Evolutionary conservation across 1,140 invertebrate species (phyloP).

Genomic region (Drosophila sucinea): DNA sequence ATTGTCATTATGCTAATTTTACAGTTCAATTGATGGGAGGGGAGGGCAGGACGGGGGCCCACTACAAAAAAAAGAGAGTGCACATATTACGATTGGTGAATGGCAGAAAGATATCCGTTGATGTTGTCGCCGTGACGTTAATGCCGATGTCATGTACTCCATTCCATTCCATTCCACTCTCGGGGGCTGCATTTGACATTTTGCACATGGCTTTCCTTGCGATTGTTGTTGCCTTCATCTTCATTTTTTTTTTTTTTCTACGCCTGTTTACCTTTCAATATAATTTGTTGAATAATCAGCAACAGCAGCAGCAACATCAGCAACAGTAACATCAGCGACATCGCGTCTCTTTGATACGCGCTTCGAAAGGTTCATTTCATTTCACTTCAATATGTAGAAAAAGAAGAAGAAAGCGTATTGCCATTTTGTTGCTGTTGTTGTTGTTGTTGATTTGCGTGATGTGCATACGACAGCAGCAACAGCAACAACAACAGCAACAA

Average conservation of each 20-base stretch:
- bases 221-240: slow-evolving; percentile 42
- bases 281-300: slow-evolving; percentile 77
- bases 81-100: slow-evolving; percentile 48
- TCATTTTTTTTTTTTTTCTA: slow-evolving; percentile 54
- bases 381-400: slow-evolving; percentile 42
- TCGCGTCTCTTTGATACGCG: slow-evolving; percentile 40
- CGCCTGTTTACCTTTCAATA: slow-evolving; percentile 78
- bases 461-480: slow-evolving; percentile 58
- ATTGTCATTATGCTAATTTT: slow-evolving; percentile 80
- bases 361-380: slow-evolving; percentile 69
- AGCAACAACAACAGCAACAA: not conserved
- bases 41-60: not conserved
- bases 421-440: slow-evolving; percentile 49
- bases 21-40: slow-evolving; percentile 56
- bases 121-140: slow-evolving; percentile 63
- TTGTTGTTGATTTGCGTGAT: slow-evolving; percentile 73
- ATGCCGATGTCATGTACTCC: slow-evolving; percentile 74
- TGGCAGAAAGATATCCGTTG: slow-evolving; percentile 49
- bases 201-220: slow-evolving; percentile 75
- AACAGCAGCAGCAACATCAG: slow-evolving; percentile 34
- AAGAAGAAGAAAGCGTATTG: slow-evolving; percentile 71
- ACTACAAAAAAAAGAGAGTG: slow-evolving; percentile 38
- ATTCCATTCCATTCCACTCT: slow-evolving; percentile 10
- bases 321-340: slow-evolving; percentile 25
- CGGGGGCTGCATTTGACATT: slow-evolving; percentile 72